These are phyloP conservation scores for Tupaia chinensis DNA, from an alignment of 2,113 vertebrate species.

Conservation along the genomic window DNA sequence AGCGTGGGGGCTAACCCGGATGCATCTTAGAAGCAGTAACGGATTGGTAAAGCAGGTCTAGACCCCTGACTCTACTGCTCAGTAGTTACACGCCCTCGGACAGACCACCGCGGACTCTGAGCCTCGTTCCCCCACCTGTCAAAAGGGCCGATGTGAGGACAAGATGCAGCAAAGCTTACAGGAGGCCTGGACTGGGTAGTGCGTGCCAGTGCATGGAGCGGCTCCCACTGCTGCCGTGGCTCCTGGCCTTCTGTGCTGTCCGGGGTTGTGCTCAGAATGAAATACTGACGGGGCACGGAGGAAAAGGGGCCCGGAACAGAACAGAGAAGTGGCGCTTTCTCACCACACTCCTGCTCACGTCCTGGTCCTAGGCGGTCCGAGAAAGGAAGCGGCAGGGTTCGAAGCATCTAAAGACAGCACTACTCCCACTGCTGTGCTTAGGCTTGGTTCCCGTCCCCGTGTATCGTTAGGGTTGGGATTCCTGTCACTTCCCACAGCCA, in stretches of 20 bases:
- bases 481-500: conserved; percentile 45
- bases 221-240: neutral
- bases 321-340: neutral
- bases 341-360: neutral
- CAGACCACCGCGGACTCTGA: neutral
- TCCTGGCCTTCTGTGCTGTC: neutral
- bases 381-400: conserved; percentile 36
- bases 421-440: neutral
- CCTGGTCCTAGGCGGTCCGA: neutral
- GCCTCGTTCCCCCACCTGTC: neutral
- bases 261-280: neutral
- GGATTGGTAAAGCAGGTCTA: neutral
- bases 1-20: neutral
- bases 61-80: conserved; percentile 4
- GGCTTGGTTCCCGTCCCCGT: neutral
- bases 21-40: conserved; percentile 17
- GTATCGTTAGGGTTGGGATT: neutral
- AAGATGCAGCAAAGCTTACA: neutral
- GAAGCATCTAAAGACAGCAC: neutral
- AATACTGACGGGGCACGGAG: neutral
- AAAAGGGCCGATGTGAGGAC: neutral
- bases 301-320: neutral
- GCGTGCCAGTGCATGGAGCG: neutral
- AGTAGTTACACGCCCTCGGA: neutral
- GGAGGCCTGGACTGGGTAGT: neutral